Evolutionary conservation across 2,888 invertebrate genomes (phyloP).

Genomic region (Cheilosia vulpina): DNA sequence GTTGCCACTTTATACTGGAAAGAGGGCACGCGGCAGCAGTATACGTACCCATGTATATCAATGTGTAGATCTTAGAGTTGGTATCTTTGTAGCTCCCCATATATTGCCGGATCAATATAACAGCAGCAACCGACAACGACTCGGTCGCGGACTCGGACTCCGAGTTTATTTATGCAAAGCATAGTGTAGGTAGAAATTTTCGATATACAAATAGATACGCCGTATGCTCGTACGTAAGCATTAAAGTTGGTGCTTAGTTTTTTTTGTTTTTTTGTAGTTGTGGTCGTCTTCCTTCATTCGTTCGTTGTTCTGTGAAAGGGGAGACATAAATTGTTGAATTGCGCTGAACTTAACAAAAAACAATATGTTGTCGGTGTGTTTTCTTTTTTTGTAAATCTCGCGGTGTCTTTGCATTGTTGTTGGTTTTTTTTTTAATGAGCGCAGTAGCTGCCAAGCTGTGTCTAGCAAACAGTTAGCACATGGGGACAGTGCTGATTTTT

Average conservation of each 20-base stretch:
- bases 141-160: neutral
- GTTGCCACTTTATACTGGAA: slow-evolving; percentile 66
- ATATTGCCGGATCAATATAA: slow-evolving; percentile 53
- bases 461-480: slow-evolving; percentile 36
- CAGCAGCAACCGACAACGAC: slow-evolving; percentile 23
- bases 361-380: slow-evolving; percentile 21
- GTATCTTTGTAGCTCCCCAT: slow-evolving; percentile 31
- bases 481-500: slow-evolving; percentile 38
- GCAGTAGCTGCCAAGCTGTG: slow-evolving; percentile 25
- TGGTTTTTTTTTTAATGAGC: slow-evolving; percentile 56
- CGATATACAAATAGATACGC: slow-evolving; percentile 61
- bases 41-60: neutral
- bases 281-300: slow-evolving; percentile 22
- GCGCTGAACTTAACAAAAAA: slow-evolving; percentile 60
- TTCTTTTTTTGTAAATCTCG: slow-evolving; percentile 13
- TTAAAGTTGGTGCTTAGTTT: slow-evolving; percentile 43
- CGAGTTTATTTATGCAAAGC: slow-evolving; percentile 71
- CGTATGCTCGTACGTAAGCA: slow-evolving; percentile 40
- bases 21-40: slow-evolving; percentile 19
- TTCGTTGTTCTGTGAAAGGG: slow-evolving; percentile 35
- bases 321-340: slow-evolving; percentile 65
- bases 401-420: slow-evolving; percentile 39
- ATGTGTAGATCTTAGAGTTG: slow-evolving; percentile 37
- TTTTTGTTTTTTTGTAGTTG: slow-evolving; percentile 27
- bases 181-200: slow-evolving; percentile 63